Conservation (phyloP, 64 coral and sea anemone genomes). For the Stylophora pistillata region DNA sequence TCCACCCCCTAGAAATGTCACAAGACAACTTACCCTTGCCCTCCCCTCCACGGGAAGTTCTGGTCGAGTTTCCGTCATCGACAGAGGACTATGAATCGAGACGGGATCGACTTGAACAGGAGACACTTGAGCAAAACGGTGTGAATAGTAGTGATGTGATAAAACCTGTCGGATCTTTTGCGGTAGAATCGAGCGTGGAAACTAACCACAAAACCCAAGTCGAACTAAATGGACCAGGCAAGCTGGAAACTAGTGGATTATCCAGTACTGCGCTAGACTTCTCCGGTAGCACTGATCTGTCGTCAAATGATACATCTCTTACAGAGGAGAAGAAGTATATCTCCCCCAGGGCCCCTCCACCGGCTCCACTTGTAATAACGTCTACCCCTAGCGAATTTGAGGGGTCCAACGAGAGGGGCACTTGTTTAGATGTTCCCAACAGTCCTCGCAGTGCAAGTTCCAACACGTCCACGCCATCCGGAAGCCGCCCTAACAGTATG, state of each 20-base stretch:
- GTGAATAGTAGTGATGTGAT: neutral
- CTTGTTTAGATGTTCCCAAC: constrained; percentile 31
- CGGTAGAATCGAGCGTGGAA: neutral
- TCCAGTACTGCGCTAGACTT: constrained; percentile 7
- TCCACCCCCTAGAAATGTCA: constrained; percentile 55
- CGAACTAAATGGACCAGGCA: constrained; percentile 15
- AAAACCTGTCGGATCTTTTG: neutral
- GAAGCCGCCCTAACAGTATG: constrained; percentile 79
- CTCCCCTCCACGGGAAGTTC: constrained; percentile 67
- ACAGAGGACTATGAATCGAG: neutral
- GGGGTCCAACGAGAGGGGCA: constrained; percentile 12
- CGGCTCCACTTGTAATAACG: constrained; percentile 65
- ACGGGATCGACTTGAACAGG: neutral
- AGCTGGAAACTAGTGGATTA: neutral
- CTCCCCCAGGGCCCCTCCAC: constrained; percentile 12
- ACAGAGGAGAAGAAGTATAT: neutral
- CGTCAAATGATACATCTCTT: constrained; percentile 29
- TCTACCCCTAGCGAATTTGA: constrained; percentile 67
- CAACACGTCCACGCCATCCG: constrained; percentile 60
- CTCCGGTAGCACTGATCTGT: constrained; percentile 15
- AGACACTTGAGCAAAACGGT: neutral
- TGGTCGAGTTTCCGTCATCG: constrained; percentile 5
- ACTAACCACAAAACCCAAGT: neutral
- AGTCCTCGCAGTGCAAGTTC: constrained; percentile 77
- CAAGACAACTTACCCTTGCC: constrained; percentile 85